Conservation (phyloP, 2,888 invertebrate species). For the Dasysyrphus tricinctus region DNA sequence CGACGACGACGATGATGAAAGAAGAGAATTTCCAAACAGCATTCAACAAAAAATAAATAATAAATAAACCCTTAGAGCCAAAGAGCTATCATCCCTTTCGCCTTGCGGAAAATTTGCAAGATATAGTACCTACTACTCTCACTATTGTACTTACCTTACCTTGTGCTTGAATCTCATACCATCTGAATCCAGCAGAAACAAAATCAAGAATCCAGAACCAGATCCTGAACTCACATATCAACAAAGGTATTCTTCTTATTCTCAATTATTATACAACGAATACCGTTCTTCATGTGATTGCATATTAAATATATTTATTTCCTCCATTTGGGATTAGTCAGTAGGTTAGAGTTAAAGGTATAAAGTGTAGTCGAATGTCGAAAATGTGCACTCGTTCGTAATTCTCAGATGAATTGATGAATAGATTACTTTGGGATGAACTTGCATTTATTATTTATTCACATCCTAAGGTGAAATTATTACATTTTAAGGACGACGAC, state of each 20-base stretch:
- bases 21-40: slow-evolving; percentile 70
- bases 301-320: slow-evolving; percentile 43
- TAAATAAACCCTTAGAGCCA: slow-evolving; percentile 56
- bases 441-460: slow-evolving; percentile 59
- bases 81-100: slow-evolving; percentile 54
- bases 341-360: background rate
- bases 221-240: background rate
- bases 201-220: background rate
- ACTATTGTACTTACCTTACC: background rate
- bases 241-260: slow-evolving; percentile 56
- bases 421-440: slow-evolving; percentile 50
- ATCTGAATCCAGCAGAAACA: background rate
- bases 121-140: background rate
- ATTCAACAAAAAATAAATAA: slow-evolving; percentile 64
- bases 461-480: slow-evolving; percentile 18
- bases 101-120: slow-evolving; percentile 21
- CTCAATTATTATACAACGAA: slow-evolving; percentile 24
- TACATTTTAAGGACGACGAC: no score
- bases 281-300: slow-evolving; percentile 39
- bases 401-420: slow-evolving; percentile 52
- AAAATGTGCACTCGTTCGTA: slow-evolving; percentile 47
- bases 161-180: slow-evolving; percentile 11
- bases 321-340: slow-evolving; percentile 52
- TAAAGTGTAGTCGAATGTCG: slow-evolving; percentile 37
- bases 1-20: slow-evolving; percentile 45